Conservation (phyloP, 2,113 vertebrate genomes). For the Falcunculus frontatus region DNA sequence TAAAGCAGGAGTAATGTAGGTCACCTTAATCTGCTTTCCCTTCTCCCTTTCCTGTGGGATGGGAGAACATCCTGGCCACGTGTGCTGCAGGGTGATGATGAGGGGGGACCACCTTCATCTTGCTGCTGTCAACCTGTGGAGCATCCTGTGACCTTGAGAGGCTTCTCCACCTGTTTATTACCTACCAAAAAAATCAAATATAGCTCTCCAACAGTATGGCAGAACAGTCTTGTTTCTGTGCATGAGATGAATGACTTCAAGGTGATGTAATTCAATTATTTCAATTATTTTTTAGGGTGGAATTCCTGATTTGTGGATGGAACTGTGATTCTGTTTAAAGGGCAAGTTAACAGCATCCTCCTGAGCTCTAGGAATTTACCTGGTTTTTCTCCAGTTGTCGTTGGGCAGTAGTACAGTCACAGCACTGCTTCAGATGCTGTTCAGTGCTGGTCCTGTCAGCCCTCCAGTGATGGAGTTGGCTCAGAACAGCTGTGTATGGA, state of each 20-base stretch:
- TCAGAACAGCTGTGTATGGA: not conserved
- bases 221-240: not conserved
- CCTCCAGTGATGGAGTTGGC: not conserved
- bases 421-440: not conserved
- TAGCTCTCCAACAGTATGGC: not conserved
- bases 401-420: not conserved
- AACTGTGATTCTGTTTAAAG: not conserved
- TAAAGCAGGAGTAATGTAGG: not conserved
- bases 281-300: not conserved
- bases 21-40: not conserved
- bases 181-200: not conserved
- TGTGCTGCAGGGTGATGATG: not conserved
- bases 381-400: not conserved
- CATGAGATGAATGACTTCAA: not conserved
- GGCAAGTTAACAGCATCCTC: not conserved
- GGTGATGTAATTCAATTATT: not conserved
- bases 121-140: not conserved
- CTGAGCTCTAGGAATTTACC: not conserved
- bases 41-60: not conserved
- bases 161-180: not conserved
- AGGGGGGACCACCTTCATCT: not conserved
- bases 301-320: not conserved
- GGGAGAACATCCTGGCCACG: rapidly evolving
- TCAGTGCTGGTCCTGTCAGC: not conserved
- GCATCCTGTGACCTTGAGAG: not conserved